Conservation (phyloP, 2,113 vertebrate genomes). For the Neogale vison region DNA sequence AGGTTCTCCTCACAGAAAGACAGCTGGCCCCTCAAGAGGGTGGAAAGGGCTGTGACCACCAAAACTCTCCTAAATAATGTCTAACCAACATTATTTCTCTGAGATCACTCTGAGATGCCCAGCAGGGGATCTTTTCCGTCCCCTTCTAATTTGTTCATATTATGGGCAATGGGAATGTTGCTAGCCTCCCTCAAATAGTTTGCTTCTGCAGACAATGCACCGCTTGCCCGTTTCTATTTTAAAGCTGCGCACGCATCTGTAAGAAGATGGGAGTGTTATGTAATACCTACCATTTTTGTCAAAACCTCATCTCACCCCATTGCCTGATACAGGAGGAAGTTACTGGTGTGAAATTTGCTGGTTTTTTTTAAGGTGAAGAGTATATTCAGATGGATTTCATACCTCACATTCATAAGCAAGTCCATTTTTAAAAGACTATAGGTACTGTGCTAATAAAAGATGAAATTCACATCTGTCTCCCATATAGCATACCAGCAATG, state of each 20-base stretch:
- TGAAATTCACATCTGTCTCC: slow-evolving; percentile 59
- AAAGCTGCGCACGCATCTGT: slow-evolving; percentile 73
- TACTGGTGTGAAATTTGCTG: slow-evolving; percentile 78
- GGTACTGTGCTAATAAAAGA: slow-evolving; percentile 66
- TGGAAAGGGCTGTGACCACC: background rate
- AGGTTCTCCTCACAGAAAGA: background rate
- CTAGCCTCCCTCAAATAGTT: slow-evolving; percentile 50
- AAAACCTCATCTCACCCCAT: slow-evolving; percentile 77
- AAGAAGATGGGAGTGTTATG: slow-evolving; percentile 73
- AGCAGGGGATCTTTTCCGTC: background rate
- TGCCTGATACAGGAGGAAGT: slow-evolving; percentile 78
- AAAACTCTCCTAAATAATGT: background rate
- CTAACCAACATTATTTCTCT: background rate
- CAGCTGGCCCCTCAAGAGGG: background rate
- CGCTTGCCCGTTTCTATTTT: slow-evolving; percentile 65
- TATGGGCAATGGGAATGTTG: slow-evolving; percentile 61
- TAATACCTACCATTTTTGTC: slow-evolving; percentile 80
- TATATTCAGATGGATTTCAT: slow-evolving; percentile 77
- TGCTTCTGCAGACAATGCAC: slow-evolving; percentile 70
- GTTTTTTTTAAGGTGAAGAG: slow-evolving; percentile 71
- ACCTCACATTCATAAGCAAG: slow-evolving; percentile 65
- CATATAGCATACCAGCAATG: background rate
- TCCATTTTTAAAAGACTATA: slow-evolving; percentile 63
- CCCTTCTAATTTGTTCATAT: slow-evolving; percentile 30
- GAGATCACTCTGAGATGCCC: background rate